A percentile compares a stretch with the other conserved stretches of the same genome.
Conservation (phyloP, 2,888 invertebrate genomes). For the Cosmia trapezina region DNA sequence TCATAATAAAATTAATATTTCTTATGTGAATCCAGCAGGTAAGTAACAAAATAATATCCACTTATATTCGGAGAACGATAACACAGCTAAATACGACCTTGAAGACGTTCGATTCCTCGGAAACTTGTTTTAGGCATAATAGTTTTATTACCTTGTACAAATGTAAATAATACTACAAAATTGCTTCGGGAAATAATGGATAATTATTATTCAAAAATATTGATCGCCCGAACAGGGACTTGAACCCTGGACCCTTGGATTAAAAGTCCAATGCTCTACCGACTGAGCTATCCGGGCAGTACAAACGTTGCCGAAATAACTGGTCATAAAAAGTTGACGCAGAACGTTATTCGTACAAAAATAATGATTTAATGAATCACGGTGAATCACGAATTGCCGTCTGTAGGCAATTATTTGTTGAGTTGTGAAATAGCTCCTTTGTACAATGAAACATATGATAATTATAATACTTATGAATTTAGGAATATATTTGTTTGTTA, state of each 20-base stretch:
- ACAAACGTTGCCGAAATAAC: not conserved
- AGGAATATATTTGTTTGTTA: too few relatives aligned
- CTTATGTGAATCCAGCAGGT: not conserved
- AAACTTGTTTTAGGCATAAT: conserved; percentile 1
- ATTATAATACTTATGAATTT: not conserved
- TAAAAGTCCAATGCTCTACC: conserved; percentile 91
- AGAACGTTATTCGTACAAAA: not conserved
- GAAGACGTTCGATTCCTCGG: not conserved
- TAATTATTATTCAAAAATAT: conserved; percentile 37
- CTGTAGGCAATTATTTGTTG: conserved; percentile 20
- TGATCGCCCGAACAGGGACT: conserved; percentile 63
- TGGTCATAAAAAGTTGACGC: conserved; percentile 4
- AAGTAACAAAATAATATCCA: not conserved
- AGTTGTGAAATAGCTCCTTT: not conserved
- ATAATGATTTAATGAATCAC: conserved; percentile 20
- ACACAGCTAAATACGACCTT: conserved; percentile 2
- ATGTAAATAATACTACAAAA: not conserved
- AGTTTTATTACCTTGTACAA: not conserved
- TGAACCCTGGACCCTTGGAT: conserved; percentile 84
- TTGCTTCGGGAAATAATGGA: not conserved
- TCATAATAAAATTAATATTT: not conserved
- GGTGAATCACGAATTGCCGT: conserved; percentile 28
- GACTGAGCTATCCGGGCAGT: conserved; percentile 86
- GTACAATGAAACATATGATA: not conserved
- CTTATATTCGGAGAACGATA: not conserved